Evolutionary conservation across 2,888 invertebrate genomes (phyloP), one percentile per base, ranked within the genome.

Genomic region (Pandemis cinnamomeana): DNA sequence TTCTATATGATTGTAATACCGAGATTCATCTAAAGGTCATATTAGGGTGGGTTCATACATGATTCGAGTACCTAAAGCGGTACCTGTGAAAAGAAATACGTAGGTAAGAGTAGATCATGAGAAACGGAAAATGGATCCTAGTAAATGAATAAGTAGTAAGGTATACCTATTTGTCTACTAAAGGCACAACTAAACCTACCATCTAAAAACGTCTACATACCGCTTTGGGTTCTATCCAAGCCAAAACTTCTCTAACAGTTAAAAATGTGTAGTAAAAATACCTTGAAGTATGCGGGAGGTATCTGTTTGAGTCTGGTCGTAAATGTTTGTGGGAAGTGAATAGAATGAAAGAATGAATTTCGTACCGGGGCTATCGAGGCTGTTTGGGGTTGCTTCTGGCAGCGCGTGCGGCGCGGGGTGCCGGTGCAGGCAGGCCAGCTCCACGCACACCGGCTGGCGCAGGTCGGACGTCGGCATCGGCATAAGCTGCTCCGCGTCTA

Each of bases 401-500:
- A 94, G 81, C 0, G 94, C 94, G 75, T 87, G 89, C 66, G 95
- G 94, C 79, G 95, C 95, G 44, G 93, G 89, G 78, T 95, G 95
- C n/a, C 95, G 91, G 82, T 95, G 95, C 79, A 97, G 87, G 77
- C 96, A 95, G 80, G 96, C 96, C 95, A 97, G 95, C 91, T 98
- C 97, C 82, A 97, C 95, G 88, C 97, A 97, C 80, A 98, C 96
- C 62, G 97, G 97, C 86, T 96, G 96, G 79, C 97, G 96, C 90
- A 97, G 96, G 91, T 98, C 98, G 83, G 97, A 97, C 77, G 97
- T 97, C 76, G 97, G 95, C 91, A 97, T 95, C 78, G 98, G 97
- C 96, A 98, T 97, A 84, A 98, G 95, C 88, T 97, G 97, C 94
- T 98, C 98, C 76, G 98, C 97, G 92, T 98, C 98, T 88, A 97